Percentiles rank a stretch among this genome's conserved stretches.
These are phyloP conservation scores for Lepidochrysops patricia DNA, from an alignment of 2,888 invertebrate species.

Conservation along the genomic window DNA sequence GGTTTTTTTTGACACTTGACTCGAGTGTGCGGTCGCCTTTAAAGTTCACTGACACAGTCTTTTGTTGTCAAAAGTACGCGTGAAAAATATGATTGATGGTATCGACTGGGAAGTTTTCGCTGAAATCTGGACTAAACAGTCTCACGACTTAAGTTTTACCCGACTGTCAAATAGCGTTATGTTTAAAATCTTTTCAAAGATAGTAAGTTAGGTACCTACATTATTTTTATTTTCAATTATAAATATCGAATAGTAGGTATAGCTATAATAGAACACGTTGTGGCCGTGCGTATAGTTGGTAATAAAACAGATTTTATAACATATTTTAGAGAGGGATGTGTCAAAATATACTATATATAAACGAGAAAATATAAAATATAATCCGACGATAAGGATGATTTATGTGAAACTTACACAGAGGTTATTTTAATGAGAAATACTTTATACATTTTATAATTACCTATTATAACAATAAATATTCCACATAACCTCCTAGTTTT, in stretches of 20 bases:
- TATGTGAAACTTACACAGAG: background rate
- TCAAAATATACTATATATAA: too few species aligned
- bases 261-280: too few species aligned
- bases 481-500: constrained; percentile 19
- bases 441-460: background rate
- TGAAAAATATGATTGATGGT: constrained; percentile 12
- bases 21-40: constrained; percentile 34
- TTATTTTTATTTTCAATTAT: too few species aligned
- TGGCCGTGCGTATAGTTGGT: too few species aligned
- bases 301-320: too few species aligned
- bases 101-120: background rate
- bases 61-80: constrained; percentile 17
- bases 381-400: background rate
- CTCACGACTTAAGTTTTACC: too few species aligned
- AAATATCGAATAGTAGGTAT: too few species aligned
- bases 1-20: constrained; percentile 37
- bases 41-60: constrained; percentile 24
- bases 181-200: too few species aligned
- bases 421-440: background rate
- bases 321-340: too few species aligned
- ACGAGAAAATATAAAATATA: background rate
- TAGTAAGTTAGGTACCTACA: too few species aligned
- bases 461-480: constrained; percentile 17
- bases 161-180: too few species aligned
- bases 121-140: background rate